Conservation (phyloP, 2,113 vertebrate genomes). For the Pterocles gutturalis region DNA sequence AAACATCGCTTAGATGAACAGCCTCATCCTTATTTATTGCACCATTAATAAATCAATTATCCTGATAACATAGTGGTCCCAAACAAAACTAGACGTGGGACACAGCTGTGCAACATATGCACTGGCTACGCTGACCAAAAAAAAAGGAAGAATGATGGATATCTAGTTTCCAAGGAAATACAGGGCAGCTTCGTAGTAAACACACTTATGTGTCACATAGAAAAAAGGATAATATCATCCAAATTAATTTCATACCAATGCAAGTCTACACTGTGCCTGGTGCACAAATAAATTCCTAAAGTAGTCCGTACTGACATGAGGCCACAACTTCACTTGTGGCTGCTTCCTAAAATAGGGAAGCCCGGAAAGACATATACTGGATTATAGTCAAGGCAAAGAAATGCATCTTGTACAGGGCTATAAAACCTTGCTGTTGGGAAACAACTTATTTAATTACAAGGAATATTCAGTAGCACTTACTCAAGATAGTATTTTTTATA, state of each 20-base stretch:
- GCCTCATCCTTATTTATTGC: not conserved
- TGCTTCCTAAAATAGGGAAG: not conserved
- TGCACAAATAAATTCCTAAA: not conserved
- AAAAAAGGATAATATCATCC: not conserved
- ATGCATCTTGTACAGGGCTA: not conserved
- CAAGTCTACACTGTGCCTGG: not conserved
- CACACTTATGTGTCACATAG: not conserved
- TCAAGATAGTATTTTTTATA: not conserved
- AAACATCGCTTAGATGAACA: not conserved
- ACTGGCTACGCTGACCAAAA: not conserved
- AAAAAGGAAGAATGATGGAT: not conserved
- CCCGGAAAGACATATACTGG: not conserved
- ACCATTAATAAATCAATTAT: not conserved
- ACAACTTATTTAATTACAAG: not conserved
- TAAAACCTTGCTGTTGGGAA: not conserved
- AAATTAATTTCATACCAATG: not conserved
- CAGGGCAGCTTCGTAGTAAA: not conserved
- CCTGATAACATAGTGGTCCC: not conserved
- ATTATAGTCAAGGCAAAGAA: not conserved
- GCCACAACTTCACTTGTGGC: not conserved
- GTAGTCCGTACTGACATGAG: fast-evolving
- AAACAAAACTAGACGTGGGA: not conserved
- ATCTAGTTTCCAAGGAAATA: not conserved
- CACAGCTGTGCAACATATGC: not conserved
- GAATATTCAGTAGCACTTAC: not conserved